Evolutionary conservation across 2,797 vertebrate species (phyloP).

Genomic region (Gorsachius magnificus): DNA sequence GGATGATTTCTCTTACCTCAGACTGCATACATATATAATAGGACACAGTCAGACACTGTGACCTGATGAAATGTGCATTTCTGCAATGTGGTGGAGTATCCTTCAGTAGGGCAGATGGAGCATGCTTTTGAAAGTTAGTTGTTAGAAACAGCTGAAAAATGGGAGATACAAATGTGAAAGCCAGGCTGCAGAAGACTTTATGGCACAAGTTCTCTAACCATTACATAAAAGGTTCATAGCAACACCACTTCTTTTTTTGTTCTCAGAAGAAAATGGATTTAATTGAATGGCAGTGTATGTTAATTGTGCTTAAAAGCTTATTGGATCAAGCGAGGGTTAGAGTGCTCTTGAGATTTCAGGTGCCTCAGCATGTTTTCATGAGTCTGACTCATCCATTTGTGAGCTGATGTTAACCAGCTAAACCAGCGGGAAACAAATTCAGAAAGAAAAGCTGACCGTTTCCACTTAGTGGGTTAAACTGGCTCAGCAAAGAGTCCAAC

Average conservation of each 20-base stretch:
- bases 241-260: neutral
- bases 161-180: neutral
- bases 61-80: neutral
- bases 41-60: neutral
- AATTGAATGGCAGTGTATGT: neutral
- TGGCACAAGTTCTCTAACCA: neutral
- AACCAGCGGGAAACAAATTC: neutral
- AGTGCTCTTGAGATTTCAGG: neutral
- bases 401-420: neutral
- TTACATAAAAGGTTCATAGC: neutral
- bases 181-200: neutral
- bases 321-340: neutral
- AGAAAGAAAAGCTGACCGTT: neutral
- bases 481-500: neutral
- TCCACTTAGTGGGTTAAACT: neutral
- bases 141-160: neutral
- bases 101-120: neutral
- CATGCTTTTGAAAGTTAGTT: neutral
- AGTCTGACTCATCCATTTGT: neutral
- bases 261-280: neutral
- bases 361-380: neutral
- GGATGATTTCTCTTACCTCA: neutral
- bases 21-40: neutral
- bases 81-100: neutral
- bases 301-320: neutral